These are phyloP conservation scores for Buphagus erythrorhynchus DNA, from an alignment of 2,797 vertebrate genomes.

Conservation along the genomic window DNA sequence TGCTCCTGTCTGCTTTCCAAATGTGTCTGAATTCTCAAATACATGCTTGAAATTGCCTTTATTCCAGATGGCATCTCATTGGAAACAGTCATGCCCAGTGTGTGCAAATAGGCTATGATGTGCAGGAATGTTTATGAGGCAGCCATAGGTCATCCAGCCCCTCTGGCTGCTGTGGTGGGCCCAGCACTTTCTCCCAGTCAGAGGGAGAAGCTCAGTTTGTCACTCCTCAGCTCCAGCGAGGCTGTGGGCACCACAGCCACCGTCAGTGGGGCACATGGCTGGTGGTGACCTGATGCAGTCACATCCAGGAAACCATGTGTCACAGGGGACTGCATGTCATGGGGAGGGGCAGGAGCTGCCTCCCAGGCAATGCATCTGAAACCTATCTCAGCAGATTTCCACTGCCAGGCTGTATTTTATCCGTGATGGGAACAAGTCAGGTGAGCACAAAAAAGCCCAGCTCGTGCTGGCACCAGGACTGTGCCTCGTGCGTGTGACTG, in stretches of 20 bases:
- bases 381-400: background rate
- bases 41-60: background rate
- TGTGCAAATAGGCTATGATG: background rate
- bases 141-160: slow-evolving; percentile 1
- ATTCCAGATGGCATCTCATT: slow-evolving; percentile 45
- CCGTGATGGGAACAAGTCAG: background rate
- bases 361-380: rapidly evolving
- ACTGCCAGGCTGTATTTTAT: background rate
- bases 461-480: background rate
- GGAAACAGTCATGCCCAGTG: slow-evolving; percentile 8
- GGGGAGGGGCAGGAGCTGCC: background rate
- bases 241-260: background rate
- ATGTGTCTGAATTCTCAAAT: background rate
- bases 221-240: background rate
- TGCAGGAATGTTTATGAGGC: background rate
- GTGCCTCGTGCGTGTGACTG: rapidly evolving
- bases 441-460: background rate
- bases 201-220: background rate
- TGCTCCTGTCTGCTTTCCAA: background rate
- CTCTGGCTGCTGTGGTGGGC: background rate
- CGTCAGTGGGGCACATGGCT: rapidly evolving
- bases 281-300: background rate
- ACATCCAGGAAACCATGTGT: rapidly evolving
- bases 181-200: background rate
- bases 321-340: rapidly evolving